A percentile compares a stretch with the other conserved stretches of the same genome.
phyloP scores from a whole-genome alignment of 2,113 vertebrate genomes.

The Acrocephalus arundinaceus region DNA sequence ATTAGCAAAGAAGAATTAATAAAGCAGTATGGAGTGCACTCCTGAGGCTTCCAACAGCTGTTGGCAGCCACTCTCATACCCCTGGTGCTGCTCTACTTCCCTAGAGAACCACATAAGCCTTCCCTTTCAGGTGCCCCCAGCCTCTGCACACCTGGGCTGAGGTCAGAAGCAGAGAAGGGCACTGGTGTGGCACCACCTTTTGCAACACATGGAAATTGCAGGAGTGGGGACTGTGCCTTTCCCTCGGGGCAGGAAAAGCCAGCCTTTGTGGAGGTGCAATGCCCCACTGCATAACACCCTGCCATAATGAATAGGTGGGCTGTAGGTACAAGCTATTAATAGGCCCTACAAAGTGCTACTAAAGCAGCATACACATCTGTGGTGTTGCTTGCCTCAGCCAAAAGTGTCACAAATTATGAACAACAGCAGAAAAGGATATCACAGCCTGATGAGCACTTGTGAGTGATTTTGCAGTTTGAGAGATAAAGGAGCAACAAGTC shows the following conservation, averaged over 20 bases:
- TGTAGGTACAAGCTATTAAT: neutral
- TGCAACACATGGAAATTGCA: neutral
- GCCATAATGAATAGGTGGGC: neutral
- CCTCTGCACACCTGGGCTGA: neutral
- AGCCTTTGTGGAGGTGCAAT: neutral
- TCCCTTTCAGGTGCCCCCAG: neutral
- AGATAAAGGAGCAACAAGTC: neutral
- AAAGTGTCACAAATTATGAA: neutral
- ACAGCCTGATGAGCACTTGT: neutral
- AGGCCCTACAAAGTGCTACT: neutral
- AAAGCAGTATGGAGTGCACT: slow-evolving; percentile 14
- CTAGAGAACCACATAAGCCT: neutral
- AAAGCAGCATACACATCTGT: neutral
- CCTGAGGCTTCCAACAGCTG: slow-evolving; percentile 6
- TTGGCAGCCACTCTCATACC: neutral
- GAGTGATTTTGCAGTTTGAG: neutral
- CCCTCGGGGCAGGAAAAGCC: neutral
- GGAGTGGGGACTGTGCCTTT: neutral
- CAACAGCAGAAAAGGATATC: neutral
- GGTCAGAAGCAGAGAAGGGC: neutral
- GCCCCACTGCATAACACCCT: neutral
- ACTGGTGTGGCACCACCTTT: neutral
- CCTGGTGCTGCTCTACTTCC: neutral
- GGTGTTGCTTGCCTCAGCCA: neutral
- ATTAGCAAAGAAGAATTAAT: slow-evolving; percentile 58